phyloP scores from a whole-genome alignment of 64 coral and sea anemone genomes.

The Pocillopora damicornis region DNA sequence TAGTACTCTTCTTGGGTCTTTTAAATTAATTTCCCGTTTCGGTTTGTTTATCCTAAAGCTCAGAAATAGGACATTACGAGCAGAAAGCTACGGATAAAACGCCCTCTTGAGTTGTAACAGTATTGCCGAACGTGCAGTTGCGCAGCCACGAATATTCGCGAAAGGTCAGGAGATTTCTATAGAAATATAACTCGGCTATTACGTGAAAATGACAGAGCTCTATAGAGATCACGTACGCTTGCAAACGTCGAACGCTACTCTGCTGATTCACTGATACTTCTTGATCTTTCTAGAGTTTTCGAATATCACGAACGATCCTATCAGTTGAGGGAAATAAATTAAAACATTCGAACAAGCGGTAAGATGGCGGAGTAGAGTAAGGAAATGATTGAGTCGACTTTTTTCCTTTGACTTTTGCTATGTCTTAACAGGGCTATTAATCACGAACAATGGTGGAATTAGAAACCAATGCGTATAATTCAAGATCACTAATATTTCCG shows the following conservation, averaged over 20 bases:
- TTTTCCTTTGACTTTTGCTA: too few species aligned
- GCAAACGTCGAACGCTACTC: not conserved
- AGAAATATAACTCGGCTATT: not conserved
- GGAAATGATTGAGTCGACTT: too few species aligned
- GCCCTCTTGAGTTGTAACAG: too few species aligned
- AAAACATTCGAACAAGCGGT: too few species aligned
- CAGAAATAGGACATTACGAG: too few species aligned
- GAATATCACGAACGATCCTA: not conserved
- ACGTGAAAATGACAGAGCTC: not conserved
- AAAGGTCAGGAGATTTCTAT: not conserved
- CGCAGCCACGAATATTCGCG: not conserved
- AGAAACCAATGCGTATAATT: too few species aligned
- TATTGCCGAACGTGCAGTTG: not conserved
- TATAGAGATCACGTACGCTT: not conserved
- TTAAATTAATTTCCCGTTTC: constrained; percentile 4
- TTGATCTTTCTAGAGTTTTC: not conserved
- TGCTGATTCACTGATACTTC: not conserved
- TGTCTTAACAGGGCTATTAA: too few species aligned
- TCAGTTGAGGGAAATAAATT: too few species aligned
- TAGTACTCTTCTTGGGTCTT: not conserved
- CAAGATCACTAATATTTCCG: too few species aligned
- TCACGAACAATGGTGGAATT: too few species aligned
- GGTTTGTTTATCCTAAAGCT: not conserved
- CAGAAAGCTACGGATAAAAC: not conserved
- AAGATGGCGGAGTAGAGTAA: too few species aligned